Evolutionary conservation across 2,888 invertebrate species (phyloP), one percentile per base, ranked within the genome.

Genomic region (Polymixis flavicincta): DNA sequence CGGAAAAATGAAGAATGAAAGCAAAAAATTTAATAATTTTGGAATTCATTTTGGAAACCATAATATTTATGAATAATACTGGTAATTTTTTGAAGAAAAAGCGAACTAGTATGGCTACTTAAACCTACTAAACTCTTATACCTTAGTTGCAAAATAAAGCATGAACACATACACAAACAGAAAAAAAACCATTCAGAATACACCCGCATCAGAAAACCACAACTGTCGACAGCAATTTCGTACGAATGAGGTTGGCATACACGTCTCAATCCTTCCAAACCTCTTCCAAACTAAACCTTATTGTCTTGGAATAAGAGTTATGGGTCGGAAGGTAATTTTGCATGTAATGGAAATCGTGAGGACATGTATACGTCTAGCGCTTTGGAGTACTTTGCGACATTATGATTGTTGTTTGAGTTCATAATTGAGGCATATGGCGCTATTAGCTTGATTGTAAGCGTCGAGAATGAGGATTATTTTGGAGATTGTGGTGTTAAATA

Each of bases 301-400:
- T 37, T 1, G 0, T 66, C 0, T 48, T 14, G 25, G 9, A 9
- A 42, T 84, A 86, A 68, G 64, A 37, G 76, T 48, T 71, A 52
- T 67, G 32, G 37, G 25, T 19, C 11, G 22, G 55, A 57, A 61
- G 81, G 83, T 88, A 91, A 91, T 85, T 90, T 91, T 88, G 89
- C 87, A 85, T 89, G 84, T 93, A 93, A 94, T 94, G 91, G 92
- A 92, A 93, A 90, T 92, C 93, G 94, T 93, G 94, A 92, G 88
- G 90, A 83, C 83, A 90, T 86, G 85, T 78, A 84, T 83, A 86
- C 85, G 88, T 89, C 86, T 88, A 81, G 84, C 83, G 89, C 85
- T 88, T 88, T 88, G 87, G 87, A 89, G 90, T 91, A 87, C 80
- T 89, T 92, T 91, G 91, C 90, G 90, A 91, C 91, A 92, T 88